A percentile compares a stretch with the other conserved stretches of the same genome.
phyloP scores from a whole-genome alignment of 2,888 invertebrate species.

The Drosophila flavopinicola region DNA sequence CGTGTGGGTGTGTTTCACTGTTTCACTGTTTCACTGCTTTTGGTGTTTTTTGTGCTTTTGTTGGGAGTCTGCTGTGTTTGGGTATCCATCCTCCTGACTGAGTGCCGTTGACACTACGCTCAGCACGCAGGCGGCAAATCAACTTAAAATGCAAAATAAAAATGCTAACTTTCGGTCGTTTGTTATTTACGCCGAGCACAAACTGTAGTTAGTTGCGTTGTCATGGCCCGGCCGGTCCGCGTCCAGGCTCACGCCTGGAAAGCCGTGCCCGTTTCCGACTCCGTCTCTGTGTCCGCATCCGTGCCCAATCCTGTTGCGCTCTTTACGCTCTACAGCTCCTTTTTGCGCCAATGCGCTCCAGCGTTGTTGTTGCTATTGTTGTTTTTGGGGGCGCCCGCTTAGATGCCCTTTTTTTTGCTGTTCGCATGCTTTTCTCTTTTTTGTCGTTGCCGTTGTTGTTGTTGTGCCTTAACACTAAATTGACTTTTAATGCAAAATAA shows the following conservation, averaged over 20 bases:
- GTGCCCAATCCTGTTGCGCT: conserved; percentile 75
- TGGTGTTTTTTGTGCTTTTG: neutral
- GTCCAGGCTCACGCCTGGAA: conserved; percentile 50
- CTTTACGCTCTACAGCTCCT: conserved; percentile 66
- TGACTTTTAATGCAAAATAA: conserved; percentile 81
- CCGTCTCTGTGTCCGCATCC: conserved; percentile 13
- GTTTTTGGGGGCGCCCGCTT: conserved; percentile 47
- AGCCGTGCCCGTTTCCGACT: conserved; percentile 22
- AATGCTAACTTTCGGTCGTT: conserved; percentile 67
- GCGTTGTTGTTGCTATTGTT: conserved; percentile 22
- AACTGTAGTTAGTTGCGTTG: conserved; percentile 75
- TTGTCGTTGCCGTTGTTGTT: conserved; percentile 18
- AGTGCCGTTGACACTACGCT: conserved; percentile 60
- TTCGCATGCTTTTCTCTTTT: conserved; percentile 35
- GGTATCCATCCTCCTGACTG: conserved; percentile 43
- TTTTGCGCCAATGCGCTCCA: conserved; percentile 38
- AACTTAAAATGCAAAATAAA: conserved; percentile 79
- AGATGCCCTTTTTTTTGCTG: conserved; percentile 45
- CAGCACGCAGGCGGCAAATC: conserved; percentile 65
- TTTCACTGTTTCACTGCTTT: conserved; percentile 1
- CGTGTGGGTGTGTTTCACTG: conserved; percentile 42
- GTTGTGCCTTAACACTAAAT: conserved; percentile 76
- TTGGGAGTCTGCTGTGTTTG: conserved; percentile 22
- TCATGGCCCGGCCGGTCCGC: conserved; percentile 61
- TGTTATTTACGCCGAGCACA: conserved; percentile 67